Conservation (phyloP, 1,140 invertebrate genomes). For the Portunus trituberculatus region DNA sequence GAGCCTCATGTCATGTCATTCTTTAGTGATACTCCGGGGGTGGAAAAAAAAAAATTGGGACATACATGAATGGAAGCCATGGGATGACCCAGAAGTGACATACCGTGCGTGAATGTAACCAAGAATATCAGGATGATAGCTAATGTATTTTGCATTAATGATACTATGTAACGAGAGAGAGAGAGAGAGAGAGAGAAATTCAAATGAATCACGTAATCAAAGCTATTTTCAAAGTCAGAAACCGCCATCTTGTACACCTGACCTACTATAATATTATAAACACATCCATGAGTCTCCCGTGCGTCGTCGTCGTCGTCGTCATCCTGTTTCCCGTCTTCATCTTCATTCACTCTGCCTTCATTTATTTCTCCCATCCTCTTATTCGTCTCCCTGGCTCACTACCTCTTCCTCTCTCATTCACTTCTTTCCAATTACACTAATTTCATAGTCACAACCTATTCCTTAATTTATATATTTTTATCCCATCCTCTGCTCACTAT, state of each 20-base stretch:
- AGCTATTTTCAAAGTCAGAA: neutral
- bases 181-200: too few relatives aligned
- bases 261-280: too few relatives aligned
- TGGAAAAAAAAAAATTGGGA: neutral
- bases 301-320: neutral
- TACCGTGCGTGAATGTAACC: too few relatives aligned
- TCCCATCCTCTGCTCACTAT: too few relatives aligned
- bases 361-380: neutral
- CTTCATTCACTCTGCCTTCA: too few relatives aligned
- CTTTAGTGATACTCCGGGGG: too few relatives aligned
- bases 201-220: too few relatives aligned
- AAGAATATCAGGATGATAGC: neutral
- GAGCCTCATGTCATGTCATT: too few relatives aligned
- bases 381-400: neutral
- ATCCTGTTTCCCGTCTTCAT: neutral
- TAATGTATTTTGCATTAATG: neutral
- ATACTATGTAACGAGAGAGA: neutral
- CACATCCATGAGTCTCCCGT: too few relatives aligned
- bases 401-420: neutral
- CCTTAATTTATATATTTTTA: neutral
- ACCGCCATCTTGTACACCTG: neutral
- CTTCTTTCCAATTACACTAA: neutral
- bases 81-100: too few relatives aligned
- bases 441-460: neutral
- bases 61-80: too few relatives aligned